phyloP scores from a whole-genome alignment of 2,797 vertebrate genomes.

The Karalla daura region DNA sequence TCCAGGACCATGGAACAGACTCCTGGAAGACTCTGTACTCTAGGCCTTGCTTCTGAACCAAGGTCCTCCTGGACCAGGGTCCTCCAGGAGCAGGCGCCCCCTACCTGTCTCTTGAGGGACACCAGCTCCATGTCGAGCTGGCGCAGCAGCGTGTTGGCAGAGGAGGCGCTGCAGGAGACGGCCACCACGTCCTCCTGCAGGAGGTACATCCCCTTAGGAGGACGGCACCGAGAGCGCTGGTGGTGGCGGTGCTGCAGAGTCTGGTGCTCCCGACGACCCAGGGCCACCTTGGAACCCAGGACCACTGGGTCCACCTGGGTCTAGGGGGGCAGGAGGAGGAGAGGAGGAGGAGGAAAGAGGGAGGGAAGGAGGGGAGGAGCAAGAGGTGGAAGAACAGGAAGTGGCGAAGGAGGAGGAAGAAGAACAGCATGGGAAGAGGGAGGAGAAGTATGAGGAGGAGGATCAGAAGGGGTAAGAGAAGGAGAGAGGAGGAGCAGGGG shows the following conservation, averaged over 20 bases:
- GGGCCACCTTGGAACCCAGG: slow-evolving; percentile 88
- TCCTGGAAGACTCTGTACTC: no score
- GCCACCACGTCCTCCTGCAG: slow-evolving; percentile 97
- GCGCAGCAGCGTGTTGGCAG: slow-evolving; percentile 94
- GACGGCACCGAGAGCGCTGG: slow-evolving; percentile 95
- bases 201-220: slow-evolving; percentile 98
- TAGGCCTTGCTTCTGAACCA: no score
- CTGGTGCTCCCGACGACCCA: slow-evolving; percentile 95
- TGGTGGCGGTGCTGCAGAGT: slow-evolving; percentile 96
- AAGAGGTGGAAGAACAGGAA: no score
- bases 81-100: not conserved
- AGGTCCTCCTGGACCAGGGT: not conserved
- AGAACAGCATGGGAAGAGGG: no score
- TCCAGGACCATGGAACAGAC: no score
- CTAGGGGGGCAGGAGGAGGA: slow-evolving; percentile 13
- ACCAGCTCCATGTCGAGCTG: slow-evolving; percentile 98
- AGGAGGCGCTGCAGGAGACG: slow-evolving; percentile 93
- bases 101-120: slow-evolving; percentile 97
- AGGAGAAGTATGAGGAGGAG: no score
- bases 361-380: not conserved
- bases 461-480: no score
- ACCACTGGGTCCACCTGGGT: slow-evolving; percentile 85
- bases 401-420: no score
- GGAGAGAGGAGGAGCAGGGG: no score
- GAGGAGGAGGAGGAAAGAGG: no score